Evolutionary conservation across 2,113 vertebrate species (phyloP).

Genomic region (Nesospiza acunhae): DNA sequence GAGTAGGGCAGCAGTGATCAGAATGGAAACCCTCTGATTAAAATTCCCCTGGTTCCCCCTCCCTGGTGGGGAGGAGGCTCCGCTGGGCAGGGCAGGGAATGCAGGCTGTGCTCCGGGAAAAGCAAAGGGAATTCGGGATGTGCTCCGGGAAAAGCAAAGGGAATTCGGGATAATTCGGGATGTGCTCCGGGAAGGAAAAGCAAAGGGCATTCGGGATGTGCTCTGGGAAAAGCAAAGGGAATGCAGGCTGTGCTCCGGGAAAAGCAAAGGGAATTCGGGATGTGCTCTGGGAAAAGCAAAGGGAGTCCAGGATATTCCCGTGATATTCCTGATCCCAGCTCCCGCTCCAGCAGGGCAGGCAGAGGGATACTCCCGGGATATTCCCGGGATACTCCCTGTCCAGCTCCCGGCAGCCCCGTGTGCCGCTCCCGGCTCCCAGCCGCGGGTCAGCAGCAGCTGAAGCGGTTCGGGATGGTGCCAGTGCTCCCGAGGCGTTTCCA

Average conservation of each 20-base stretch:
- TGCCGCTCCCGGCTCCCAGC: not conserved
- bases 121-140: conserved; percentile 12
- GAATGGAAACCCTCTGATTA: conserved; percentile 55
- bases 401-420: not conserved
- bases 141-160: not conserved
- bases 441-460: not conserved
- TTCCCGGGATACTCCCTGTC: not conserved
- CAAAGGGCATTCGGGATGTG: not conserved
- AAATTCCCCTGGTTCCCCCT: not conserved
- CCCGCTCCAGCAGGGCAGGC: too few species aligned
- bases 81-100: not conserved
- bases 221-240: not conserved
- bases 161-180: not conserved
- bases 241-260: not conserved
- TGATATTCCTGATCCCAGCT: too few species aligned
- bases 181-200: conserved; percentile 5
- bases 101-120: not conserved
- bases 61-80: not conserved
- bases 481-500: not conserved
- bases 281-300: conserved; percentile 3
- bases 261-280: not conserved
- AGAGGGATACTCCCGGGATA: too few species aligned
- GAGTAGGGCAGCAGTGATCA: not conserved
- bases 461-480: not conserved
- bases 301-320: not conserved